Base-by-base conservation (phyloP, 2,888 invertebrate genomes). In the Norana najaformis region DNA sequence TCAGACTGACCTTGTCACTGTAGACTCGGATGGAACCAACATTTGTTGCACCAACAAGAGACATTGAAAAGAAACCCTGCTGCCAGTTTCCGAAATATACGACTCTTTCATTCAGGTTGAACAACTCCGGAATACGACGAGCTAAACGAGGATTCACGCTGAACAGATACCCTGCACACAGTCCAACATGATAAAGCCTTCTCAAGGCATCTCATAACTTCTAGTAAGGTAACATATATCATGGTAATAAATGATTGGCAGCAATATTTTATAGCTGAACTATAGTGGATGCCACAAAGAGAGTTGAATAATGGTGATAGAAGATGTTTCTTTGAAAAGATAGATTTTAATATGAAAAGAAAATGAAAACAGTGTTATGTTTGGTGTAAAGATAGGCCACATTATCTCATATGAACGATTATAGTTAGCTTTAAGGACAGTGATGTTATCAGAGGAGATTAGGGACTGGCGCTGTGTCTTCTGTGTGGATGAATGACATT, bases 21-120 rank as follows among this genome's bases (percentile, higher is more conserved):
- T 97, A 97, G 83, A 99, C 97, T 94, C 97, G 97, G 91, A 99
- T 97, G 0, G 98, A 98, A 0, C 99, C 99, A 2, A 99, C 99
- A 94, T 99, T 99, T 0, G 99, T 99, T 0, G 99, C 99, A 93
- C 97, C 99, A 0, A 99, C 98, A 1, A 99, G 98, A 0, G 98
- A 97, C 96, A 98, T 97, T 82, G 98, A 98, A 95, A 99, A 99
- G 95, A 99, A 99, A 0, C 99, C 99, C 94, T 98, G 96, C 92
- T 96, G 95, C 99, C 99, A 99, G 92, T 96, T 96, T 0, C 99
- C 99, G 89, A 97, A 95, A 93, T 99, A 99, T 0, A 97, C 96
- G 0, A 97, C 99, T 92, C 99, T 96, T 95, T 99, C 99, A 94
- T 99, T 99, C 91, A 99, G 96, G 34, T 97, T 97, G 94, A 99